A percentile compares a stretch with the other conserved stretches of the same genome.
Conservation (phyloP, 2,797 vertebrate species). For the Acanthurus tractus region DNA sequence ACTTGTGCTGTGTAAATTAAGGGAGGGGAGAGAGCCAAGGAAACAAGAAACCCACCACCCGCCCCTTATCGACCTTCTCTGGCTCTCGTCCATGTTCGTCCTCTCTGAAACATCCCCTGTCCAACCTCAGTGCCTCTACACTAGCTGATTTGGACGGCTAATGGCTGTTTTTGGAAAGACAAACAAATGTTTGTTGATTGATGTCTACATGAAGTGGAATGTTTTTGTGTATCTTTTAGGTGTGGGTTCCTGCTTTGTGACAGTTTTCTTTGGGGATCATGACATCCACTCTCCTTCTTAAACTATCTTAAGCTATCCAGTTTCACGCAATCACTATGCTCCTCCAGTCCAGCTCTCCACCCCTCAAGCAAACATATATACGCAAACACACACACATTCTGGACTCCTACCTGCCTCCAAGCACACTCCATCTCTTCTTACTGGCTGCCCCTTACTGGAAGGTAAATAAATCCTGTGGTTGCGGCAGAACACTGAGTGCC, state of each 20-base stretch:
- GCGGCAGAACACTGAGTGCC: conserved; percentile 75
- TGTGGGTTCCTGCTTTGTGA: conserved; percentile 16
- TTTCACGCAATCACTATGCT: conserved; percentile 25
- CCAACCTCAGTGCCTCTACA: conserved; percentile 1
- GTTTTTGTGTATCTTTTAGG: not conserved
- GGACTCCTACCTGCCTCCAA: conserved; percentile 42
- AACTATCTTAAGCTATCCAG: conserved; percentile 21
- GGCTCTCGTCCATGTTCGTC: conserved; percentile 46
- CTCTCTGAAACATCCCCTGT: conserved; percentile 35
- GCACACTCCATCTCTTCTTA: conserved; percentile 62
- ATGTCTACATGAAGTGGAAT: not conserved
- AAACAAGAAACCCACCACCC: conserved; percentile 64
- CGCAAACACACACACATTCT: conserved; percentile 25
- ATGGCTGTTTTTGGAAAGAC: conserved; percentile 23
- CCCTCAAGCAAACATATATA: conserved; percentile 26
- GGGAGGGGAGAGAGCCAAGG: conserved; percentile 43
- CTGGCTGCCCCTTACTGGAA: conserved; percentile 56
- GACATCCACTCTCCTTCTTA: conserved; percentile 29
- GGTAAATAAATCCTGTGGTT: conserved; percentile 81
- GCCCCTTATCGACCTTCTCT: conserved; percentile 43
- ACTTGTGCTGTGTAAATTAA: conserved; percentile 45
- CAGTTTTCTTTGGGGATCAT: conserved; percentile 25
- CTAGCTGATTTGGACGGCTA: not conserved
- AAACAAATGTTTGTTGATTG: conserved; percentile 19
- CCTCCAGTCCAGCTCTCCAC: conserved; percentile 31